These are phyloP conservation scores for Astyanax mexicanus DNA, from an alignment of 2,797 vertebrate genomes.

Conservation along the genomic window DNA sequence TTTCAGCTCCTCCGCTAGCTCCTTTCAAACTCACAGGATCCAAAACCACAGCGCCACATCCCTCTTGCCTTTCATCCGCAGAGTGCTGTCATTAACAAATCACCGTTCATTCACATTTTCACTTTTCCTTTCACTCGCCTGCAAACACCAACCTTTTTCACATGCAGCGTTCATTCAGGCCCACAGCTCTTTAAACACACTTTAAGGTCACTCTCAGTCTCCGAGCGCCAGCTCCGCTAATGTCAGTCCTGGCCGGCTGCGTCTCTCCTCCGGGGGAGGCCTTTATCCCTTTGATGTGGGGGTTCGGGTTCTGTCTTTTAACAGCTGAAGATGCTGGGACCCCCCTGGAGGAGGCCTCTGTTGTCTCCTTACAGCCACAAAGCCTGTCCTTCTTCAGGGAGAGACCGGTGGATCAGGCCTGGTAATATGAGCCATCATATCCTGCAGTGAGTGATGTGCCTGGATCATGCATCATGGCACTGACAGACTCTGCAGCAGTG, in stretches of 20 bases:
- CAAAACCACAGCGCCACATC: constrained; percentile 47
- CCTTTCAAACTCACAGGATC: constrained; percentile 43
- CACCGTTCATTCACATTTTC: not conserved
- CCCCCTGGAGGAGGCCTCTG: constrained; percentile 34
- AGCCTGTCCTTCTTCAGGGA: constrained; percentile 39
- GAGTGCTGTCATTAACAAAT: constrained; percentile 23
- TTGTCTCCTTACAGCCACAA: constrained; percentile 42
- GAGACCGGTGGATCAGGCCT: constrained; percentile 3
- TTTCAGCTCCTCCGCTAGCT: constrained; percentile 52
- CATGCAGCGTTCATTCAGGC: not conserved
- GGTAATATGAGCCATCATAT: constrained; percentile 49
- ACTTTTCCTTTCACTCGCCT: constrained; percentile 5
- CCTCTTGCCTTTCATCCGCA: constrained; percentile 44
- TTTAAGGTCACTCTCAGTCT: not conserved
- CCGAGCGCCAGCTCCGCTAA: not conserved
- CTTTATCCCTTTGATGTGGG: constrained; percentile 44
- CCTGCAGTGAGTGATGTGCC: constrained; percentile 42
- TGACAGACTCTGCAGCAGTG: constrained; percentile 26
- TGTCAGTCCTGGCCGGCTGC: not conserved
- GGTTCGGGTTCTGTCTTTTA: constrained; percentile 12
- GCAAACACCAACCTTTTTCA: not conserved
- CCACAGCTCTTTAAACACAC: not conserved
- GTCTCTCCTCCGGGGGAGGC: constrained; percentile 5
- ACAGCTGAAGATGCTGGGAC: constrained; percentile 23
- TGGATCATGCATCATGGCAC: constrained; percentile 41